Percentiles rank a stretch among this genome's conserved stretches.
These are phyloP conservation scores for Scaptodrosophila lebanonensis DNA, from an alignment of 1,140 invertebrate genomes.

Conservation along the genomic window DNA sequence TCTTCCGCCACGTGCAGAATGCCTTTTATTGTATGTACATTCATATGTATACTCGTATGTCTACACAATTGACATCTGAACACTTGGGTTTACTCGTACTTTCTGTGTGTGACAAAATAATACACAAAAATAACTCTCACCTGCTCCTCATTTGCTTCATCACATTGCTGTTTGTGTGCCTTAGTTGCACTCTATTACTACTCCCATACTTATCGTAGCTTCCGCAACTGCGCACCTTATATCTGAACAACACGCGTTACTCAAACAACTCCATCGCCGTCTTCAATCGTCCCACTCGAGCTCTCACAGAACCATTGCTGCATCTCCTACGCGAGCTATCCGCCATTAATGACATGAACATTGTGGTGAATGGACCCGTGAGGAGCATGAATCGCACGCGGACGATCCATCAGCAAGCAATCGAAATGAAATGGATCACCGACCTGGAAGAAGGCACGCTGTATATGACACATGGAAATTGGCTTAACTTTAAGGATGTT, in stretches of 20 bases:
- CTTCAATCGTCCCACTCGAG: conserved; percentile 92
- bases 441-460: conserved; percentile 46
- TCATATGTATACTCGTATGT: too few relatives aligned
- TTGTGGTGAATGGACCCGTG: conserved; percentile 52
- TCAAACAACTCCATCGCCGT: conserved; percentile 86
- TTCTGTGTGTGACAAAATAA: too few relatives aligned
- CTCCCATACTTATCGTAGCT: conserved; percentile 34
- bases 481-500: conserved; percentile 82
- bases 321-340: conserved; percentile 84
- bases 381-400: conserved; percentile 26
- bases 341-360: conserved; percentile 77
- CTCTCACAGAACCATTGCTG: conserved; percentile 82
- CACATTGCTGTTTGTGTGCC: conserved; percentile 17
- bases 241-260: conserved; percentile 87
- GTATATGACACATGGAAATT: conserved; percentile 66
- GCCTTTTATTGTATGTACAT: neutral
- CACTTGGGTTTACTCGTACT: too few relatives aligned
- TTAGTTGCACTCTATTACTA: conserved; percentile 3
- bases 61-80: too few relatives aligned
- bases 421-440: conserved; percentile 71
- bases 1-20: conserved; percentile 84
- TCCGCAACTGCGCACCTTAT: conserved; percentile 38
- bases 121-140: too few relatives aligned
- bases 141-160: too few relatives aligned
- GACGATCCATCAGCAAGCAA: conserved; percentile 85